Conservation (phyloP, 2,888 invertebrate genomes). For the Netelia fuscicornis region DNA sequence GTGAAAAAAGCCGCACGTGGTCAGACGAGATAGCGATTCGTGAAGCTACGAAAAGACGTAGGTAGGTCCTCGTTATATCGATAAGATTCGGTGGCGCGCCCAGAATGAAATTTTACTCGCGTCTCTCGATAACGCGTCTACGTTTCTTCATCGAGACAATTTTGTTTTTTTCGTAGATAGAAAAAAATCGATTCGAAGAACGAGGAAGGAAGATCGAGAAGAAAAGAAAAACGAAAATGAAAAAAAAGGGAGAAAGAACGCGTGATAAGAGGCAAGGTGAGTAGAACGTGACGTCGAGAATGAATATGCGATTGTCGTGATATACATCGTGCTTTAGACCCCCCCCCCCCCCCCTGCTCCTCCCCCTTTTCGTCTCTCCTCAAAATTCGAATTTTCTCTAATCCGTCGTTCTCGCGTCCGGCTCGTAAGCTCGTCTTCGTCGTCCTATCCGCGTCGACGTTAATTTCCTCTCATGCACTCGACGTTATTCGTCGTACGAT, state of each 20-base stretch:
- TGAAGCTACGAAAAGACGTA: constrained; percentile 16
- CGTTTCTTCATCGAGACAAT: neutral
- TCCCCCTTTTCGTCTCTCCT: neutral
- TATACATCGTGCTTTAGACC: neutral
- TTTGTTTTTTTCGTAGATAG: neutral
- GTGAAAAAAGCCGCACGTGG: constrained; percentile 3
- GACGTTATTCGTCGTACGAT: neutral
- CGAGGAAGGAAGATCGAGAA: neutral
- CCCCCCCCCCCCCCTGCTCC: neutral
- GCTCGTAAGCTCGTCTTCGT: neutral
- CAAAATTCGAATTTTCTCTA: constrained; percentile 23
- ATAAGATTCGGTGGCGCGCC: constrained; percentile 46
- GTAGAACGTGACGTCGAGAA: neutral
- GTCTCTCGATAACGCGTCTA: constrained; percentile 6
- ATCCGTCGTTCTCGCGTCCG: neutral
- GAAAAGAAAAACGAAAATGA: neutral
- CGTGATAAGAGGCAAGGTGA: neutral
- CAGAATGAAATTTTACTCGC: constrained; percentile 13
- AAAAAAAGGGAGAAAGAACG: neutral
- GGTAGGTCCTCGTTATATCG: neutral
- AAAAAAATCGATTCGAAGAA: neutral
- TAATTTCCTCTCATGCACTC: neutral
- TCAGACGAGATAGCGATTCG: constrained; percentile 29
- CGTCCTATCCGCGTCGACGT: neutral
- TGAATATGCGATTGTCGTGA: constrained; percentile 48